A percentile compares a stretch with the other conserved stretches of the same genome.
These are phyloP conservation scores for Myoxocephalus aenaeus DNA, from an alignment of 2,797 vertebrate species.

Conservation along the genomic window DNA sequence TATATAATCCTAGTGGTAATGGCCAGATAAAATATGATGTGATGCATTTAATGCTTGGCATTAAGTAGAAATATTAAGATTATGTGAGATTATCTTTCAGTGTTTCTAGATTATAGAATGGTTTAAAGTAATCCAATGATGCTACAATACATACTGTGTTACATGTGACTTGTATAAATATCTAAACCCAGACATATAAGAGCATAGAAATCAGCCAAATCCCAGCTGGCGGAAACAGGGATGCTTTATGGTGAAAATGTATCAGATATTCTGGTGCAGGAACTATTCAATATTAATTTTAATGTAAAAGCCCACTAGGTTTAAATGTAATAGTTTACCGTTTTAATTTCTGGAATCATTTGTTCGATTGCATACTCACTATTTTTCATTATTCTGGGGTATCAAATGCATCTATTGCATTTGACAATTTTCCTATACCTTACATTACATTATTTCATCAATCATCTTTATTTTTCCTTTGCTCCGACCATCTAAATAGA, in stretches of 20 bases:
- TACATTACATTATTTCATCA: constrained; percentile 5
- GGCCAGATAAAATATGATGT: constrained; percentile 31
- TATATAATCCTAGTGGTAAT: constrained; percentile 50
- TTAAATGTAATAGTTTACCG: constrained; percentile 1
- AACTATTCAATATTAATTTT: constrained; percentile 9
- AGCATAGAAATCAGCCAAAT: constrained; percentile 53
- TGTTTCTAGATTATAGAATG: constrained; percentile 40
- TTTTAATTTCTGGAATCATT: background rate
- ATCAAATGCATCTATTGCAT: constrained; percentile 2
- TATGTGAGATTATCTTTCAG: constrained; percentile 52
- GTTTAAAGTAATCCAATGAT: constrained; percentile 67
- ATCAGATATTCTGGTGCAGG: constrained; percentile 10
- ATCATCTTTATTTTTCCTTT: background rate
- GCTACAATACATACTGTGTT: constrained; percentile 35
- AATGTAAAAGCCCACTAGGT: background rate
- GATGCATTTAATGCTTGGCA: constrained; percentile 47
- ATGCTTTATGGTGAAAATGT: constrained; percentile 37
- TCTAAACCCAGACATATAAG: constrained; percentile 58
- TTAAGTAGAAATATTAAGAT: constrained; percentile 57
- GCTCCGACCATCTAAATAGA: background rate
- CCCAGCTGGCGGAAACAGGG: constrained; percentile 43
- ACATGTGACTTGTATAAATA: constrained; percentile 56
- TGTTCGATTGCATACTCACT: background rate
- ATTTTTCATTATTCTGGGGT: constrained; percentile 2
- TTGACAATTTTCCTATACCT: background rate